Evolutionary conservation across 1,140 invertebrate species (phyloP), one percentile per base, ranked within the genome.

Genomic region (Pemphigus obesinymphae): DNA sequence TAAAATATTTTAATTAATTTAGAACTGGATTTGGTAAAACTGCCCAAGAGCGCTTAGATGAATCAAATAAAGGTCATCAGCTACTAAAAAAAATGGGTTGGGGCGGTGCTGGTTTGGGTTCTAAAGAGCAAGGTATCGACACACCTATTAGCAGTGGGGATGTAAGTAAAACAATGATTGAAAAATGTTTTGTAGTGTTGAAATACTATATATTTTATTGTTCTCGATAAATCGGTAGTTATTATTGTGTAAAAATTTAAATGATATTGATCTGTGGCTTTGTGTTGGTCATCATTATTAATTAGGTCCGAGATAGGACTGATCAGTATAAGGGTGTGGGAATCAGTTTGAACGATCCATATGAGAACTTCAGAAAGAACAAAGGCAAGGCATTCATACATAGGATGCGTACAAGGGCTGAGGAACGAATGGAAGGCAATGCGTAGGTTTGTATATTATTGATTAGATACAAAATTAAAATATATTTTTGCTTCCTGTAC

Each of bases 21-120:
- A 82, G 70, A 26, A 11, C 63, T 26, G 23, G 50, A 45, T 72
- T 72, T 70, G 75, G 58, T 66, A 53, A 76, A 82, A 50, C 72
- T 78, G 58, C 72, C 10, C 55, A 68, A 63, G 66, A 55, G 17
- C 68, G 82, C n/a, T 85, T 96, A 11, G 94, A 95, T 85, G 92
- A 94, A 84, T 92, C 91, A 40, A 99, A 98, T 87, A 98, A 97
- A 87, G 97, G 97, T 0, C 96, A 98, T 88, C 96, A 98, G 87
- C 91, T 99, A 88, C 88, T 98, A 43, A 94, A 92, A 86, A 97
- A 97, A 88, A 98, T 98, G 96, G 97, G 97, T 13, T 99, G 97
- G 97, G 89, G 90, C 83, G 93, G 94, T 48, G 93, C 93, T 23
- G 97, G 97, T 10, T 89, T 98, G 0, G 97, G 97, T 26, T 93